phyloP scores from a whole-genome alignment of 2,888 invertebrate species.

The Parnassius glacialis region DNA sequence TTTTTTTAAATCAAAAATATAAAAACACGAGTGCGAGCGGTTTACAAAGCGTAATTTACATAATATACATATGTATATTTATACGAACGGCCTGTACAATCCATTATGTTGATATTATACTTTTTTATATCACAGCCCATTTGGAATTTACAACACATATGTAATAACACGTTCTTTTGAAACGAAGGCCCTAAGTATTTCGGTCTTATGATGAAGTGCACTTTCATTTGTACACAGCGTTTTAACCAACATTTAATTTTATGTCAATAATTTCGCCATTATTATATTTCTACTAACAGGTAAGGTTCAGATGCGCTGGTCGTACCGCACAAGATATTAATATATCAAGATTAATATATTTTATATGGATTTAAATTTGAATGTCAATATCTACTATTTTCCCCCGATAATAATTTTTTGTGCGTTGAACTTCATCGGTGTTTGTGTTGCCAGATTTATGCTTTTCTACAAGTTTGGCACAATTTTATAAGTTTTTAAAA shows the following conservation, averaged over 20 bases:
- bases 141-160: slow-evolving; percentile 85
- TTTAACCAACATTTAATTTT: slow-evolving; percentile 71
- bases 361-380: not conserved
- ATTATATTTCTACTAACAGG: slow-evolving; percentile 57
- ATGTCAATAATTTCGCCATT: slow-evolving; percentile 60
- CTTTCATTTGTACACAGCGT: slow-evolving; percentile 80
- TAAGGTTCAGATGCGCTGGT: slow-evolving; percentile 50
- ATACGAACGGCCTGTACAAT: slow-evolving; percentile 86
- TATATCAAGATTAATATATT: not conserved
- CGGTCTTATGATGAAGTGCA: slow-evolving; percentile 75
- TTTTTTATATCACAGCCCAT: slow-evolving; percentile 90
- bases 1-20: not conserved
- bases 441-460: too few species aligned
- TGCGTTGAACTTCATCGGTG: too few species aligned
- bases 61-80: slow-evolving; percentile 59
- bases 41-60: slow-evolving; percentile 51
- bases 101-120: slow-evolving; percentile 82
- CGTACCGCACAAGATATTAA: slow-evolving; percentile 40
- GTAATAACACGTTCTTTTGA: slow-evolving; percentile 69
- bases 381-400: too few species aligned
- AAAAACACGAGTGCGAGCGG: slow-evolving; percentile 31
- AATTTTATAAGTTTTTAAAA: too few species aligned
- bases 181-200: slow-evolving; percentile 70
- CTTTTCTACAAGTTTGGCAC: too few species aligned
- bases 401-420: too few species aligned